phyloP scores from a whole-genome alignment of 2,113 vertebrate species.

The Microtus pennsylvanicus region DNA sequence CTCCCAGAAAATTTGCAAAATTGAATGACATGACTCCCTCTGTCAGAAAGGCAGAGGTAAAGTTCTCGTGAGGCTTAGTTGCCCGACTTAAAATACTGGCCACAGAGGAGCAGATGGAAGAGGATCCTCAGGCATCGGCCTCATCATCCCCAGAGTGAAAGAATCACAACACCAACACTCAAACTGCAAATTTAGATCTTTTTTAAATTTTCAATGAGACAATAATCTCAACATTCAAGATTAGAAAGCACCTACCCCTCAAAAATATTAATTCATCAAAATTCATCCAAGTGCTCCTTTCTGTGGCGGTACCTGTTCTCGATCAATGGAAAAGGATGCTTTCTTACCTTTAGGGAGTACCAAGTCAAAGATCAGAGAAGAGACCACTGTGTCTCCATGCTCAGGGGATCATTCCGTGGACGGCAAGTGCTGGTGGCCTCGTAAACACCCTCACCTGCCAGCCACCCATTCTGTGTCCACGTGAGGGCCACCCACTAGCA shows the following conservation, averaged over 20 bases:
- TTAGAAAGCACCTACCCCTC: background rate
- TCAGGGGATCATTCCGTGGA: background rate
- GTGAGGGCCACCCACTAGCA: background rate
- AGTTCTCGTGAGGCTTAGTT: background rate
- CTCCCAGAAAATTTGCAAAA: background rate
- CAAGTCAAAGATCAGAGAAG: background rate
- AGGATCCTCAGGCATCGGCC: background rate
- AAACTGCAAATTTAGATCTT: background rate
- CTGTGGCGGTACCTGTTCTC: background rate
- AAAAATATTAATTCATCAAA: background rate
- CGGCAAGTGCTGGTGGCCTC: background rate
- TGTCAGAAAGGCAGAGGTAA: background rate
- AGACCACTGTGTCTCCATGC: background rate
- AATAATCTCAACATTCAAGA: background rate
- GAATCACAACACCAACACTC: background rate
- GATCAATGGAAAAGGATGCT: background rate
- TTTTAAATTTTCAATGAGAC: background rate
- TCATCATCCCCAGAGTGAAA: background rate
- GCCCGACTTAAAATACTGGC: background rate
- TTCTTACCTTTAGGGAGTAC: background rate
- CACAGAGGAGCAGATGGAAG: background rate
- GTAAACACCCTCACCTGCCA: background rate
- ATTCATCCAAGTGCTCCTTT: conserved; percentile 18
- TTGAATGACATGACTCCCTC: background rate
- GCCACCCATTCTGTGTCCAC: background rate